Evolutionary conservation across 2,888 invertebrate species (phyloP).

Genomic region (Tetragonisca angustula): DNA sequence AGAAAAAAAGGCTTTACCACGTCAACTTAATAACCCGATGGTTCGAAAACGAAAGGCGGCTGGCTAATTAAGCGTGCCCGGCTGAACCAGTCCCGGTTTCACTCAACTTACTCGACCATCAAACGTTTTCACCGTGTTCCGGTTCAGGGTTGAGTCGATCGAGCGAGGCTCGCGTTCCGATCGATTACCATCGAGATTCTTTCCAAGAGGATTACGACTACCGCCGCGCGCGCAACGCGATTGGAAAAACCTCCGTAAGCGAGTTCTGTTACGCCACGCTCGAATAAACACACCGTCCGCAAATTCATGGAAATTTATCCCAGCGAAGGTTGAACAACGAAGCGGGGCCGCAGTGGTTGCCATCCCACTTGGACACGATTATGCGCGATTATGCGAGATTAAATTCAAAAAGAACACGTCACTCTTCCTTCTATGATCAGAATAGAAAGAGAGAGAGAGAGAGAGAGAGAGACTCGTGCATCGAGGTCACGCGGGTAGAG

Average conservation of each 20-base stretch:
- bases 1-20: slow-evolving; percentile 12
- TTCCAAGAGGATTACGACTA: slow-evolving; percentile 55
- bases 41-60: slow-evolving; percentile 73
- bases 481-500: neutral
- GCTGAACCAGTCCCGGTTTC: slow-evolving; percentile 71
- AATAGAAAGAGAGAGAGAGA: too few species aligned
- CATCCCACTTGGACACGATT: too few species aligned
- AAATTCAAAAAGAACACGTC: neutral
- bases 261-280: slow-evolving; percentile 51
- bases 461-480: neutral
- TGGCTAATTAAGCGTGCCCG: slow-evolving; percentile 71
- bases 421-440: neutral
- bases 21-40: slow-evolving; percentile 56
- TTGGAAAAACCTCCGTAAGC: slow-evolving; percentile 30
- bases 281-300: slow-evolving; percentile 27
- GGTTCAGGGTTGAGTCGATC: slow-evolving; percentile 69
- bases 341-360: neutral
- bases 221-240: slow-evolving; percentile 9
- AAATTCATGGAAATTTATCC: slow-evolving; percentile 40
- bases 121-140: slow-evolving; percentile 67
- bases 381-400: neutral
- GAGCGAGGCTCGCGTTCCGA: slow-evolving; percentile 62
- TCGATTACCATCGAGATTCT: slow-evolving; percentile 67
- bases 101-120: slow-evolving; percentile 66
- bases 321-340: neutral